Base-by-base conservation (phyloP, 2,888 invertebrate species). In the Agrilus biguttatus region DNA sequence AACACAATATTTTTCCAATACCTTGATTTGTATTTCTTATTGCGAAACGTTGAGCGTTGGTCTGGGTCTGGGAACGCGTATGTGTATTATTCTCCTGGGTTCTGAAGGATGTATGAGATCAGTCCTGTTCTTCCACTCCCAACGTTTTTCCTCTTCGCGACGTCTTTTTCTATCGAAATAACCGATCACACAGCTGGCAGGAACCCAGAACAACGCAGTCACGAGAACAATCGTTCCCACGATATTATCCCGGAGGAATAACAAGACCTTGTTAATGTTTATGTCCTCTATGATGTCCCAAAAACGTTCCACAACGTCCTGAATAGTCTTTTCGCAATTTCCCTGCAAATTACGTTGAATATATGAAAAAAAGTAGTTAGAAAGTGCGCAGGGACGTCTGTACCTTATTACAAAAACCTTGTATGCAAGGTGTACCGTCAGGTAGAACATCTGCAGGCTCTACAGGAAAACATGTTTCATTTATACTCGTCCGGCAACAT, bases 211-310 rank as follows among this genome's bases (percentile, higher is more conserved):
- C 43, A 93, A 71, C n/a, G 92, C 82, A 10, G 92, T 90, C 49
- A 88, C 77, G 35, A 95, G 72, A 40, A 95, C 85, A 17, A 93
- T 88, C 5, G 91, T 86, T 45, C 93, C 91, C 32, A 96, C 93
- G 48, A 93, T 89, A 62, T 93, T 93, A 67, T 92, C 91, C 45
- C 87, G 80, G 41, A 93, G 71, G 62, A 92, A 91, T 41, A 87
- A 74, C 54, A 91, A 72, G 53, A 91, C 88, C 60, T 89, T 88
- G 63, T 90, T 92, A 46, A 92, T 91, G 65, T 91, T 91, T 45
- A 93, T 91, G 58, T 93, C 91, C 66, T 95, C 93, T 48, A 96
- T 93, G 40, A 96, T 92, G 62, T 92, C 90, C 92, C 95, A 96
- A 67, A 96, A 90, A 28, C 95, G 76, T 65, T 93, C 91, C 8